phyloP scores from a whole-genome alignment of 2,888 invertebrate genomes.

The Saturnia pavonia region DNA sequence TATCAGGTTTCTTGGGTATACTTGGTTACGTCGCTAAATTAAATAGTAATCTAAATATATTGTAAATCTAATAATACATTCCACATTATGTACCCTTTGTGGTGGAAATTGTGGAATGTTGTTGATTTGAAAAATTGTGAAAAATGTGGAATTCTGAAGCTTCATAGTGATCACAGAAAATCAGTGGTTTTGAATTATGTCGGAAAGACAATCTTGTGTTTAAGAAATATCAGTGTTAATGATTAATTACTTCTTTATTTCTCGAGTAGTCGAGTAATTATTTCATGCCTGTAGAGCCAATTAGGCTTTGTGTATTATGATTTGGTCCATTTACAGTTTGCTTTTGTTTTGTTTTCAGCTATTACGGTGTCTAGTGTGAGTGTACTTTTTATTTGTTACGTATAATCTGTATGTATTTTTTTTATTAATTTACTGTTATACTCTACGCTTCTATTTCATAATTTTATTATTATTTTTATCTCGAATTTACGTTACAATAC shows the following conservation, averaged over 20 bases:
- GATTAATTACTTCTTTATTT: too few species aligned
- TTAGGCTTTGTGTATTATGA: conserved; percentile 25
- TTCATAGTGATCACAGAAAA: too few species aligned
- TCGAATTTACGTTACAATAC: not conserved
- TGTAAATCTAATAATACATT: not conserved
- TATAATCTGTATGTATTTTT: conserved; percentile 31
- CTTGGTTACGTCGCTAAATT: not conserved
- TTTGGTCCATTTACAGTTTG: conserved; percentile 37
- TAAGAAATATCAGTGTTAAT: too few species aligned
- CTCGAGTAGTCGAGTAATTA: conserved; percentile 16
- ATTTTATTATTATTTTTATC: not conserved
- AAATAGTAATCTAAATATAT: not conserved
- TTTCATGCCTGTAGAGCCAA: conserved; percentile 17
- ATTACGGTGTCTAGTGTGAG: conserved; percentile 70
- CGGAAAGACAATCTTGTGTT: too few species aligned
- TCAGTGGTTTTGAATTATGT: too few species aligned
- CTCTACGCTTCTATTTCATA: not conserved
- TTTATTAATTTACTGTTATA: conserved; percentile 15
- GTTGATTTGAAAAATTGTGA: too few species aligned
- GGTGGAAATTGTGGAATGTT: not conserved
- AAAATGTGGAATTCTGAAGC: too few species aligned
- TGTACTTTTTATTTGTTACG: conserved; percentile 58
- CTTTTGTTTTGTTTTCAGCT: conserved; percentile 69
- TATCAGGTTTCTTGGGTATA: not conserved
- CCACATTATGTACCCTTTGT: not conserved